phyloP scores from a whole-genome alignment of 37 sponge, comb jelly and placozoan genomes.

The Axinella damicornis region DNA sequence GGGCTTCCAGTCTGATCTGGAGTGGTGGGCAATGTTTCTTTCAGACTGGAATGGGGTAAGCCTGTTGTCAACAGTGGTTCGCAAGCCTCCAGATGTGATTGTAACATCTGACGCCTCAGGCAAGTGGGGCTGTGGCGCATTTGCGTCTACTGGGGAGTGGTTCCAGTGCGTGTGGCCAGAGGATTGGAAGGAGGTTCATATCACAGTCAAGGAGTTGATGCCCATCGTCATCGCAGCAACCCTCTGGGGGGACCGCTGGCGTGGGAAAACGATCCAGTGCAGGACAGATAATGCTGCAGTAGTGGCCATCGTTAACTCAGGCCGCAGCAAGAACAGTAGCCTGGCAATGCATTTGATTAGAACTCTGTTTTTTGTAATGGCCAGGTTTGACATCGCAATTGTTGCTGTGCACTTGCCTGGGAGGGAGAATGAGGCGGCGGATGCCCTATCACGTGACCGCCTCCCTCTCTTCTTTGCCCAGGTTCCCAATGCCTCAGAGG shows the following conservation, averaged over 20 bases:
- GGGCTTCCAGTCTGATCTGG: constrained; percentile 15
- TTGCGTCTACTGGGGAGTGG: constrained; percentile 12
- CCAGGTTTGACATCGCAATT: constrained; percentile 16
- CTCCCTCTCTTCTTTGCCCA: neutral
- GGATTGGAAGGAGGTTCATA: constrained; percentile 6
- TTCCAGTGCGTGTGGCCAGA: constrained; percentile 43
- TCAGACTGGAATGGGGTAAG: constrained; percentile 45
- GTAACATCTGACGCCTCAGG: constrained; percentile 55
- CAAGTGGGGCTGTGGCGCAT: constrained; percentile 49
- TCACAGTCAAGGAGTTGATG: constrained; percentile 54
- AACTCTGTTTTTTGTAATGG: constrained; percentile 40
- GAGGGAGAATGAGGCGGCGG: constrained; percentile 26
- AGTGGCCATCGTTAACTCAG: constrained; percentile 36
- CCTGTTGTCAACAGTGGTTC: neutral
- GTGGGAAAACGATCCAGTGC: neutral
- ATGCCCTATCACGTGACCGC: constrained; percentile 11
- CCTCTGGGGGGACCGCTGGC: constrained; percentile 35
- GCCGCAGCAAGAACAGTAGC: constrained; percentile 1
- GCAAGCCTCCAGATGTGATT: neutral
- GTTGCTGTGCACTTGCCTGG: constrained; percentile 24
- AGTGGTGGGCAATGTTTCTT: constrained; percentile 23
- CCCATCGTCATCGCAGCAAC: constrained; percentile 32
- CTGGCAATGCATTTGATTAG: constrained; percentile 54
- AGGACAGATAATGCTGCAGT: constrained; percentile 30
- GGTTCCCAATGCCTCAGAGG: neutral